Evolutionary conservation across 2,797 vertebrate species (phyloP), one percentile per base, ranked within the genome.

Genomic region (Oryzias dopingdopingensis): DNA sequence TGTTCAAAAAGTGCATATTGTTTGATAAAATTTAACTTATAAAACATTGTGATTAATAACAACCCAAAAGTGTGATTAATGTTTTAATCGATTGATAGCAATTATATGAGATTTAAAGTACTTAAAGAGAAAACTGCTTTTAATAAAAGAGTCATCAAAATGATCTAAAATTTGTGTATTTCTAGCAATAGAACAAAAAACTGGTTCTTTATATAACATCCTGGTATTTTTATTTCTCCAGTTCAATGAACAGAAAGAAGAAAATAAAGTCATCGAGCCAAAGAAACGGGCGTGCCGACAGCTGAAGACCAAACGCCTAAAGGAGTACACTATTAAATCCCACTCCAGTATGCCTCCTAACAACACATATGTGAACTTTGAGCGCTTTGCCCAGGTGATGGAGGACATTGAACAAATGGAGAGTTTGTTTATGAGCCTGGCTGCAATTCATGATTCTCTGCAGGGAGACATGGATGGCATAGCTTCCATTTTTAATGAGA

Each of bases 281-380:
- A 93, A 91, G 74, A 92, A 91, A 59, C 79, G 74, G 4, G 93
- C 92, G 69, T 90, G 83, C 1, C 76, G 84, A 0, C 93, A 95
- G 73, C 88, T 98, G 76, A 96, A 97, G 91, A 95, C 97, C 17
- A 96, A 96, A 50, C 92, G 82, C 2, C 86, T 99, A 75, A 92
- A 91, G 73, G 97, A 98, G 73, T 98, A 99, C 76, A 97, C 96
- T 1, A 92, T 98, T 69, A 96, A 99, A 72, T 96, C 93, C 42
- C 95, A 97, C 84, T 96, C 93, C 0, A 97, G 95, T 90, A 96
- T 97, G 94, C 95, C 94, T 1, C 95, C 94, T 44, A 98, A 98
- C 82, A 96, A 97, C 83, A 96, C 95, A 49, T 98, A 98, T 0
- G 76, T 93, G 56, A 95, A 97, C 87, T 97, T 96, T 0, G 95